phyloP scores from a whole-genome alignment of 2,888 invertebrate species.

The Marronus borbonicus region DNA sequence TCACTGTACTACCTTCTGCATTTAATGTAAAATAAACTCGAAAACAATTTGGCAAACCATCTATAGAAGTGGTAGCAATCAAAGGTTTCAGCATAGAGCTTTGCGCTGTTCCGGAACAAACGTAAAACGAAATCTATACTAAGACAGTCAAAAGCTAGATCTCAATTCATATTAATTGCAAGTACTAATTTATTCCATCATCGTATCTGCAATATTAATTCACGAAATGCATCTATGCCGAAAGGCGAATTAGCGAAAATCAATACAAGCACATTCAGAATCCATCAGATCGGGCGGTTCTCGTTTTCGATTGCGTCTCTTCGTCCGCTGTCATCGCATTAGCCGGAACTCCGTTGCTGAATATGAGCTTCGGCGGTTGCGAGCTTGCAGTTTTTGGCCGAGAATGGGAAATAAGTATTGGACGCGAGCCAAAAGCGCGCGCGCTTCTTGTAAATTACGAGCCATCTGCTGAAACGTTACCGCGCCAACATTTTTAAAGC shows the following conservation, averaged over 20 bases:
- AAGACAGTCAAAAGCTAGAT: too few relatives aligned
- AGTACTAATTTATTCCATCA: too few relatives aligned
- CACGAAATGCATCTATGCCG: background rate
- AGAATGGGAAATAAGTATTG: constrained; percentile 54
- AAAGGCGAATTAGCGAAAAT: constrained; percentile 29
- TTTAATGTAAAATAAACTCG: too few relatives aligned
- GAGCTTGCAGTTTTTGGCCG: constrained; percentile 56
- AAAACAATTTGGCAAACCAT: too few relatives aligned
- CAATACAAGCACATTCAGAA: constrained; percentile 33
- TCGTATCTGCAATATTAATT: background rate
- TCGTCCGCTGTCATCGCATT: constrained; percentile 30
- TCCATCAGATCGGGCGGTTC: constrained; percentile 1
- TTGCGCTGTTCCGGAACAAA: too few relatives aligned
- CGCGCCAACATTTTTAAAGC: background rate
- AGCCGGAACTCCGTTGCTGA: constrained; percentile 44
- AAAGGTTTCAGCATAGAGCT: too few relatives aligned
- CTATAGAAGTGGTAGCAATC: too few relatives aligned
- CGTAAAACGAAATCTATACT: too few relatives aligned
- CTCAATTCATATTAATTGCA: too few relatives aligned
- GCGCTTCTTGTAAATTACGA: constrained; percentile 61
- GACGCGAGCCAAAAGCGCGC: constrained; percentile 58
- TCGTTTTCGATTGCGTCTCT: constrained; percentile 35
- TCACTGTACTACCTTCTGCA: too few relatives aligned
- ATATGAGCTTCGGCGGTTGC: constrained; percentile 55
- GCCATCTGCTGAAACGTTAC: constrained; percentile 49